phyloP scores from a whole-genome alignment of 1,140 invertebrate species.

The Zaprionus capensis region DNA sequence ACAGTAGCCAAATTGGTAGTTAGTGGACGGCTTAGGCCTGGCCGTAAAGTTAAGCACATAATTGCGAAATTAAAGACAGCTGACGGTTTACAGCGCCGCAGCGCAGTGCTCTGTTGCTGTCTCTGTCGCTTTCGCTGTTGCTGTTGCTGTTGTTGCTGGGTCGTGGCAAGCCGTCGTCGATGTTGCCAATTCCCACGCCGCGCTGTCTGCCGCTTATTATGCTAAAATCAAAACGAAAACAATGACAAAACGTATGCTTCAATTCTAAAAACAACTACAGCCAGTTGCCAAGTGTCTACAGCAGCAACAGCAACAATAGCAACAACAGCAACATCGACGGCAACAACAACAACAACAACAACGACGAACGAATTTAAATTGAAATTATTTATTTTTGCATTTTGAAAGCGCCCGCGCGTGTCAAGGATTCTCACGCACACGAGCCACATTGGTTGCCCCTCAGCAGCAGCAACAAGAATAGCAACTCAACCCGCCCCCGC shows the following conservation, averaged over 20 bases:
- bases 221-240: slow-evolving; percentile 63
- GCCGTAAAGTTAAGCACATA: slow-evolving; percentile 77
- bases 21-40: slow-evolving; percentile 55
- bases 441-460: slow-evolving; percentile 19
- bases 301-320: slow-evolving; percentile 33
- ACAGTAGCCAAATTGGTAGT: slow-evolving; percentile 76
- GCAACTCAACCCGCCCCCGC: slow-evolving; percentile 15
- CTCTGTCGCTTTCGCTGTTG: neutral
- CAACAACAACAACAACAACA: slow-evolving; percentile 40
- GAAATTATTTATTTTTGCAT: slow-evolving; percentile 83
- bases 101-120: neutral
- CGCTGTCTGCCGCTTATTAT: slow-evolving; percentile 26
- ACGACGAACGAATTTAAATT: slow-evolving; percentile 74
- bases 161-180: slow-evolving; percentile 1
- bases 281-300: slow-evolving; percentile 42
- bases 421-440: slow-evolving; percentile 78
- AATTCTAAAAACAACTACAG: slow-evolving; percentile 58
- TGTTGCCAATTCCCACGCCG: slow-evolving; percentile 44
- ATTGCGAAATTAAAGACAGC: slow-evolving; percentile 77
- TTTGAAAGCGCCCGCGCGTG: slow-evolving; percentile 77
- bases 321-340: slow-evolving; percentile 46
- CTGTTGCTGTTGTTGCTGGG: neutral
- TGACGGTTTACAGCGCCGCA: slow-evolving; percentile 29
- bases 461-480: slow-evolving; percentile 16
- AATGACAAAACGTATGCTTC: slow-evolving; percentile 72